A percentile compares a stretch with the other conserved stretches of the same genome.
phyloP scores from a whole-genome alignment of 2,888 invertebrate genomes.

The Polymixis flavicincta region DNA sequence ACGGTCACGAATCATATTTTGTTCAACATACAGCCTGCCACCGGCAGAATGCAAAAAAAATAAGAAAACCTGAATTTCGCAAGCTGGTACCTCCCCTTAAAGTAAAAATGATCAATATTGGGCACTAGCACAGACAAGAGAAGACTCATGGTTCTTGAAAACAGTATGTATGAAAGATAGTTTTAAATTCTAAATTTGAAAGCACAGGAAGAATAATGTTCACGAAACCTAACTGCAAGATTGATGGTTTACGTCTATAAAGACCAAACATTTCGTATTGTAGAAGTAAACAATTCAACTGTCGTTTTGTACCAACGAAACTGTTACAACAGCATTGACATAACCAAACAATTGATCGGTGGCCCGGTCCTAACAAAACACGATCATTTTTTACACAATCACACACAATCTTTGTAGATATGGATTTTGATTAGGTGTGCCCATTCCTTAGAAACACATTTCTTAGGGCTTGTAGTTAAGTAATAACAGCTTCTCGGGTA shows the following conservation, averaged over 20 bases:
- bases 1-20: too few relatives aligned
- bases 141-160: not conserved
- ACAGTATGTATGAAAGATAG: not conserved
- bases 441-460: too few relatives aligned
- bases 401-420: not conserved
- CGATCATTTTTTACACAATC: not conserved
- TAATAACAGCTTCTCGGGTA: too few relatives aligned
- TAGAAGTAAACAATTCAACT: slow-evolving; percentile 4
- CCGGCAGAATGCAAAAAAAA: too few relatives aligned
- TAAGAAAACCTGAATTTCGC: too few relatives aligned
- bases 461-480: too few relatives aligned
- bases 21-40: not conserved
- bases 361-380: slow-evolving; percentile 11
- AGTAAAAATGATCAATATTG: not conserved
- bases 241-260: not conserved
- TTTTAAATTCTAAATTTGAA: not conserved
- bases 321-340: slow-evolving; percentile 21
- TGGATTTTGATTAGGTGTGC: not conserved
- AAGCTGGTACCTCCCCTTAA: not conserved
- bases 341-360: slow-evolving; percentile 11
- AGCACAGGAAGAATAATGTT: slow-evolving; percentile 15
- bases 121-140: too few relatives aligned
- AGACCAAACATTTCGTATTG: slow-evolving; percentile 14
- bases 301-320: slow-evolving; percentile 8
- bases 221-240: slow-evolving; percentile 12